A percentile compares a stretch with the other conserved stretches of the same genome.
phyloP scores from a whole-genome alignment of 2,888 invertebrate species.

The Ophion ventricosus region DNA sequence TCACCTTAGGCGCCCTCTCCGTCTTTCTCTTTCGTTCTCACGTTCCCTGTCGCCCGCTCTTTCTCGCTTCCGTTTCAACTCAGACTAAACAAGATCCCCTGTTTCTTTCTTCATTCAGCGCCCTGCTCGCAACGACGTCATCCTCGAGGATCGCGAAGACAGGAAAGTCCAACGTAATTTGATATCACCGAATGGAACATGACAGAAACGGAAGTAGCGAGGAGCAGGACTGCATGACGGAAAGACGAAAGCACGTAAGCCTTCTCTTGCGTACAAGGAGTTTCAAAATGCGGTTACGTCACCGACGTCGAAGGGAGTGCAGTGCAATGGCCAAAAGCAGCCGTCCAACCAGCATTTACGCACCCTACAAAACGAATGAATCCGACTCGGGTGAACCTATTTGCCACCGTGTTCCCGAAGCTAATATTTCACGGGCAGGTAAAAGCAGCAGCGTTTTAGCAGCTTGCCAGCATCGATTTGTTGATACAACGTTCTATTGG shows the following conservation, averaged over 20 bases:
- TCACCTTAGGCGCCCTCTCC: constrained; percentile 7
- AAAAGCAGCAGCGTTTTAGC: no score
- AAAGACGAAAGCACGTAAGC: constrained; percentile 58
- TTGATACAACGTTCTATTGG: no score
- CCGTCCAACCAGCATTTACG: no score
- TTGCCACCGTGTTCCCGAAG: no score
- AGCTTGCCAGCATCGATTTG: no score
- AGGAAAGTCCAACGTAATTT: constrained; percentile 72
- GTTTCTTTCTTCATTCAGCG: constrained; percentile 29
- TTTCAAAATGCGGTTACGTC: constrained; percentile 46
- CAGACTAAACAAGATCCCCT: constrained; percentile 14
- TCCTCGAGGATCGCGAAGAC: constrained; percentile 9
- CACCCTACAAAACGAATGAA: no score
- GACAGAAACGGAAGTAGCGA: constrained; percentile 72
- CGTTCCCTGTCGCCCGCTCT: not conserved
- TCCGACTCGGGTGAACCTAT: no score
- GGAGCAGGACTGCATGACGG: constrained; percentile 17
- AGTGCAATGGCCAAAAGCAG: no score
- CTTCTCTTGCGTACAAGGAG: constrained; percentile 72
- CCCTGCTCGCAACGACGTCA: not conserved
- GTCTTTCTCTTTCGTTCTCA: not conserved
- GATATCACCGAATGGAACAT: constrained; percentile 77
- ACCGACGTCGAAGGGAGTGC: no score
- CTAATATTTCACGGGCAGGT: no score
- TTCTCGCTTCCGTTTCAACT: constrained; percentile 20